These are phyloP conservation scores for Aldrovandia affinis DNA, from an alignment of 2,797 vertebrate species.

Conservation along the genomic window DNA sequence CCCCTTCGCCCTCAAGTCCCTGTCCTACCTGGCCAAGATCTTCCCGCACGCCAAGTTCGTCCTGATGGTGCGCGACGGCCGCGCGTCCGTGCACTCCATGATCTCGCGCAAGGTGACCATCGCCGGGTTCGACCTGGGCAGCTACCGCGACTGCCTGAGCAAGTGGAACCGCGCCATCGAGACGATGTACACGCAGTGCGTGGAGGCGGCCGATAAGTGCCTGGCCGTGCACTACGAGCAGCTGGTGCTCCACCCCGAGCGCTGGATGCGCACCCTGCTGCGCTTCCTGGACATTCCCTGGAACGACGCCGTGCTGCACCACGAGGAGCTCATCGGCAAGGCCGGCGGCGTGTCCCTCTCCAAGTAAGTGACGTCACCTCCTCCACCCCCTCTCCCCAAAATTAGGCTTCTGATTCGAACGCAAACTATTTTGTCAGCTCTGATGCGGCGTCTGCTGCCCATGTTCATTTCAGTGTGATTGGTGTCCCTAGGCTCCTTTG, in stretches of 20 bases:
- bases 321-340: constrained; percentile 97
- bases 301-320: constrained; percentile 92
- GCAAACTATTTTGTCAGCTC: too few relatives aligned
- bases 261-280: constrained; percentile 92
- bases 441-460: too few relatives aligned
- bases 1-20: constrained; percentile 94
- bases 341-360: constrained; percentile 95
- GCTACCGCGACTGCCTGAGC: constrained; percentile 95
- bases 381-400: not conserved
- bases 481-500: not conserved
- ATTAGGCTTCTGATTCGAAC: too few relatives aligned
- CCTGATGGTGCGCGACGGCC: constrained; percentile 93
- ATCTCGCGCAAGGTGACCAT: constrained; percentile 98
- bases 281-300: constrained; percentile 92
- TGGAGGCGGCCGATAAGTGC: constrained; percentile 88
- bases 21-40: constrained; percentile 93
- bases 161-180: constrained; percentile 99
- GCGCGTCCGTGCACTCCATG: constrained; percentile 97
- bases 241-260: constrained; percentile 92
- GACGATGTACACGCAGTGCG: constrained; percentile 96
- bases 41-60: constrained; percentile 97
- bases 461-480: too few relatives aligned
- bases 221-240: constrained; percentile 93
- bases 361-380: constrained; percentile 83
- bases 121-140: constrained; percentile 94